phyloP scores from a whole-genome alignment of 2,888 invertebrate genomes.

The Aspidiotus rigidus region DNA sequence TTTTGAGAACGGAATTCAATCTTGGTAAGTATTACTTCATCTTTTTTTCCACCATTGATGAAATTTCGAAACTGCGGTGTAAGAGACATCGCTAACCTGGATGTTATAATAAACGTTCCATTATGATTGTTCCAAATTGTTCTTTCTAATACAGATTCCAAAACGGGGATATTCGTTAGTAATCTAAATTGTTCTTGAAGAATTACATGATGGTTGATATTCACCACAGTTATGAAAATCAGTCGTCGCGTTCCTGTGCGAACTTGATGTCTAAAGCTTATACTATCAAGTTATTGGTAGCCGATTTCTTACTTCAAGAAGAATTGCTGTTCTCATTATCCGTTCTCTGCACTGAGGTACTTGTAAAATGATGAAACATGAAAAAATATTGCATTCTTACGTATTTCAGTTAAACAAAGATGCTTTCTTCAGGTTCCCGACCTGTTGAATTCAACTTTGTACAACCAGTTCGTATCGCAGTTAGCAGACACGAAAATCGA shows the following conservation, averaged over 20 bases:
- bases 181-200: constrained; percentile 7
- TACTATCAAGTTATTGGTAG: constrained; percentile 19
- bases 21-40: too few species aligned
- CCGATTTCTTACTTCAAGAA: constrained; percentile 26
- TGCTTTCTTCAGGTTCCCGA: constrained; percentile 13
- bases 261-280: constrained; percentile 4
- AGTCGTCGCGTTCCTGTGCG: neutral
- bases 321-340: constrained; percentile 26
- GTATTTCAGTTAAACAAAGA: neutral
- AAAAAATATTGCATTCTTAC: neutral
- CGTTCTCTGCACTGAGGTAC: constrained; percentile 20
- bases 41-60: too few species aligned
- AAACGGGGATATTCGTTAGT: constrained; percentile 13
- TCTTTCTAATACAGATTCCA: constrained; percentile 8
- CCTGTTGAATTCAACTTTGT: constrained; percentile 13
- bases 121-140: too few species aligned
- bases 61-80: too few species aligned
- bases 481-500: neutral
- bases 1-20: too few species aligned
- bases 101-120: too few species aligned
- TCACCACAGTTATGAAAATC: neutral
- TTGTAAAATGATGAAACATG: neutral
- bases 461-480: constrained; percentile 10
- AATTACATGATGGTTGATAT: constrained; percentile 26
- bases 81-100: too few species aligned